Base-by-base conservation (phyloP, 2,888 invertebrate genomes). In the Micoletzkya japonica region DNA sequence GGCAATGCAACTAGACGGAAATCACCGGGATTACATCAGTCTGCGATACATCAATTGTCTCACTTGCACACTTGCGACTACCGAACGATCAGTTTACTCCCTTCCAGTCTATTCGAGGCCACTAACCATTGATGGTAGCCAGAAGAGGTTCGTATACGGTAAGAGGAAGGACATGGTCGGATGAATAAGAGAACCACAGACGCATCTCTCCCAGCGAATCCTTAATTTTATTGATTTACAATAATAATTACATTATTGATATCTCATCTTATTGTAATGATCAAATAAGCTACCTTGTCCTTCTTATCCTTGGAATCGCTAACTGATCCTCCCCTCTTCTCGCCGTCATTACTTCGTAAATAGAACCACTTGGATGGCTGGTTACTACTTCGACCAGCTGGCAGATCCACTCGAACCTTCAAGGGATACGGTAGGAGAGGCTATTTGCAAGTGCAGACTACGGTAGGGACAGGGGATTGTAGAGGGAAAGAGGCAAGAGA, bases 311-410 rank as follows among this genome's bases (percentile, higher is more conserved):
- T 58, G 7, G 34, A 36, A 17, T 39, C 61, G 14, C 39, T 28
- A 49, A 26, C 17, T 57, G 36, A 7, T 26, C 68, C 44, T 28
- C 34, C 58, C 44, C 54, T 66, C n/a, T 71, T 66, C 17, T 73
- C 74, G 28, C 44, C 49, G 39, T 72, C 70, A 34, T 68, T 50
- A 17, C 77, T 71, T 4, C 79, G 74, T n/a, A 79, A 70, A 52
- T 79, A 79, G 68, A 79, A 79, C 79, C 79, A 79, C 67, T 79
- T 79, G 2, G 77, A 77, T 17, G 79, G 76, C 7, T 77, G 76
- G n/a, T 74, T 69, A 44, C 72, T 73, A 75, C 77, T 77, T 26
- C 74, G 64, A n/a, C 58, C 68, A 0, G 58, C 24, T 24, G 57
- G 32, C n/a, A 68, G 32, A 58, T 68, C 68, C 20, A 68, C 68